A percentile compares a stretch with the other conserved stretches of the same genome.
Evolutionary conservation across 2,888 invertebrate species (phyloP).

Genomic region (Monoplex corrugatus): DNA sequence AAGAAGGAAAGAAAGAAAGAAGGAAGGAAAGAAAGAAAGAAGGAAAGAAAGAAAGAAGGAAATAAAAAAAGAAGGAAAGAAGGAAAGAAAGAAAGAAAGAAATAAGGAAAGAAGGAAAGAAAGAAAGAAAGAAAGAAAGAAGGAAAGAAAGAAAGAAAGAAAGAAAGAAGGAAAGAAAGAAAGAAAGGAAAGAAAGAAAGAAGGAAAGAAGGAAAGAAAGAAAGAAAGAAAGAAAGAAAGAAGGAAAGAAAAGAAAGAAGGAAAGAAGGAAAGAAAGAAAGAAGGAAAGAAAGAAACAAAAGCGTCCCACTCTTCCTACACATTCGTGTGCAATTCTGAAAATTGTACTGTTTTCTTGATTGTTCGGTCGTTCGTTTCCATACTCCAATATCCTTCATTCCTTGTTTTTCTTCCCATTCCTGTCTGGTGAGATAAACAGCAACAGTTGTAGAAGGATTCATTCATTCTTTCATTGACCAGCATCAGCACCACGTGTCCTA

Average conservation of each 20-base stretch:
- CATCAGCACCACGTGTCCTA: too few species aligned
- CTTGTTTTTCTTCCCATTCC: too few species aligned
- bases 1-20: background rate
- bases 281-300: background rate
- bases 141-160: background rate
- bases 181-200: background rate
- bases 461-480: too few species aligned
- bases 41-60: background rate
- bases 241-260: too few species aligned
- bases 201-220: background rate
- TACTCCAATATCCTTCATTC: too few species aligned
- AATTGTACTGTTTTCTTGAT: too few species aligned
- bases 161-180: background rate
- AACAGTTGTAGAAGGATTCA: too few species aligned
- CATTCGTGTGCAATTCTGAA: too few species aligned
- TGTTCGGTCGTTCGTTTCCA: too few species aligned
- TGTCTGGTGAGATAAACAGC: too few species aligned
- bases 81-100: background rate
- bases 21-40: background rate
- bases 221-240: background rate
- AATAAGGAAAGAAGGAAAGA: background rate
- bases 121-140: background rate
- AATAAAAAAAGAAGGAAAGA: background rate
- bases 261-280: background rate
- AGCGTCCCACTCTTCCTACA: too few species aligned